phyloP scores from a whole-genome alignment of 2,888 invertebrate genomes.

The Alloscopus bannaensis region DNA sequence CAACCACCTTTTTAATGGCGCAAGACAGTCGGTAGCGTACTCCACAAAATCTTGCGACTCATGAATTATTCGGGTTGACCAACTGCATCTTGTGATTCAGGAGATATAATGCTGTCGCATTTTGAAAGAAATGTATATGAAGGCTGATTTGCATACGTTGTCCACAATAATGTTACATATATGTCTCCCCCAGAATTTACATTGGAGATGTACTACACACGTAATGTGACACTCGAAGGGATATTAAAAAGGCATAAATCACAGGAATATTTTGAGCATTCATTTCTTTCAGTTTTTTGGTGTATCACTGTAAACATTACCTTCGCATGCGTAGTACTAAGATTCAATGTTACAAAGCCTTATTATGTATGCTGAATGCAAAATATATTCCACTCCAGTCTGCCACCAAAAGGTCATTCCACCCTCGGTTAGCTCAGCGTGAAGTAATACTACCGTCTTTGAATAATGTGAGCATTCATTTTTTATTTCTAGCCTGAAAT shows the following conservation, averaged over 20 bases:
- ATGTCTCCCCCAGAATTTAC: neutral
- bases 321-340: conserved; percentile 21
- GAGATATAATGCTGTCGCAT: neutral
- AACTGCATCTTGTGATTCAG: too few relatives aligned
- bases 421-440: conserved; percentile 44
- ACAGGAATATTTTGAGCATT: conserved; percentile 17
- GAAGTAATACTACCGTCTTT: conserved; percentile 47
- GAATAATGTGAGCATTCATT: too few relatives aligned
- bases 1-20: too few relatives aligned
- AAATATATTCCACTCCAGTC: conserved; percentile 19
- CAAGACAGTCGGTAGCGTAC: too few relatives aligned
- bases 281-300: neutral
- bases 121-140: neutral
- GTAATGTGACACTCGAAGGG: too few relatives aligned
- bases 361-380: conserved; percentile 34
- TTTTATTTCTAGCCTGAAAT: too few relatives aligned
- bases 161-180: neutral
- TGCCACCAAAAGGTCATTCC: conserved; percentile 61
- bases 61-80: too few relatives aligned
- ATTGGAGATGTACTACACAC: too few relatives aligned
- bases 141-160: conserved; percentile 7
- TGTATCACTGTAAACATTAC: too few relatives aligned
- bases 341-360: neutral
- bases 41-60: too few relatives aligned
- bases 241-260: conserved; percentile 43